A percentile compares a stretch with the other conserved stretches of the same genome.
Evolutionary conservation across 1,140 invertebrate genomes (phyloP).

Genomic region (Lycorma delicatula): DNA sequence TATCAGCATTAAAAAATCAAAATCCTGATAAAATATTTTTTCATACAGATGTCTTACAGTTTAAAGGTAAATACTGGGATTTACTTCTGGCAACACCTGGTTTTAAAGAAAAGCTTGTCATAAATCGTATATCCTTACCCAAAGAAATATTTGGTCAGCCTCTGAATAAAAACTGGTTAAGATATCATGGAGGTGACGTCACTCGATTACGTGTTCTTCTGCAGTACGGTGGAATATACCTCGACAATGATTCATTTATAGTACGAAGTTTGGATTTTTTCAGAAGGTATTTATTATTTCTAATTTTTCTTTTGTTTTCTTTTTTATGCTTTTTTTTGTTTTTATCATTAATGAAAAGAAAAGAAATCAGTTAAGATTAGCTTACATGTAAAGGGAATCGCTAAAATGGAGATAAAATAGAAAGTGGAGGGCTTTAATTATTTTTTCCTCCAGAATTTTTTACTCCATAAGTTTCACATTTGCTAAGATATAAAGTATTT

Average conservation of each 20-base stretch:
- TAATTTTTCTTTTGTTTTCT: too few relatives aligned
- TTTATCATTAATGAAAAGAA: too few relatives aligned
- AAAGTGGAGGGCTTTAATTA: too few relatives aligned
- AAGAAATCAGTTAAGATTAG: too few relatives aligned
- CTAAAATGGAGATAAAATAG: too few relatives aligned
- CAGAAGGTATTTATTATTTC: constrained; percentile 25
- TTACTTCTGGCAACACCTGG: constrained; percentile 10
- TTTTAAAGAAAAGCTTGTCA: constrained; percentile 14
- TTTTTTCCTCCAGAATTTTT: too few relatives aligned
- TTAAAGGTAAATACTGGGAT: constrained; percentile 25
- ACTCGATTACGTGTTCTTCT: constrained; percentile 20
- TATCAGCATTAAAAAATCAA: constrained; percentile 24
- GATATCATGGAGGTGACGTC: constrained; percentile 25
- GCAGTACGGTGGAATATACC: constrained; percentile 26
- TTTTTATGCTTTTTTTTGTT: too few relatives aligned
- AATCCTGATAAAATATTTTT: constrained; percentile 24
- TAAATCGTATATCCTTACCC: constrained; percentile 21
- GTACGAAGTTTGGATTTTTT: constrained; percentile 22
- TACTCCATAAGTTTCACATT: too few relatives aligned
- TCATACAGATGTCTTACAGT: constrained; percentile 20
- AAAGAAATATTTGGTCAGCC: constrained; percentile 31
- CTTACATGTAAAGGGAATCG: too few relatives aligned
- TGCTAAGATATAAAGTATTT: too few relatives aligned
- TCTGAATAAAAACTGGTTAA: constrained; percentile 10
- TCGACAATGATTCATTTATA: constrained; percentile 26